phyloP scores from a whole-genome alignment of 2,888 invertebrate genomes.

The Entomobrya multifasciata region DNA sequence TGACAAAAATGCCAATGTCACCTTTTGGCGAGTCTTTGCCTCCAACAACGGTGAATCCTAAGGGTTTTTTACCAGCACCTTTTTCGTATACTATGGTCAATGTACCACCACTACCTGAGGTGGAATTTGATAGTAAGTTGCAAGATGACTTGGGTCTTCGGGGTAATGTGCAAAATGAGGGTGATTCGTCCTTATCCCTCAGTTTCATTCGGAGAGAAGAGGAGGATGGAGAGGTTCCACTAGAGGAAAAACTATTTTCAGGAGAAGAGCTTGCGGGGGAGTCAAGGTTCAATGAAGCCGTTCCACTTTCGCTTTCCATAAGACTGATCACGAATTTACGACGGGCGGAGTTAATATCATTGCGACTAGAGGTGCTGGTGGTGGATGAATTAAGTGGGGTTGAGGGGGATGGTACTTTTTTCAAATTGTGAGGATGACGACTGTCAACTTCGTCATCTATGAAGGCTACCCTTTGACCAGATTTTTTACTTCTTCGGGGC shows the following conservation, averaged over 20 bases:
- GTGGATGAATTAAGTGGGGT: conserved; percentile 33
- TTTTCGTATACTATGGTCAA: conserved; percentile 86
- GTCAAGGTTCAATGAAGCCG: conserved; percentile 75
- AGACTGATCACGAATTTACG: conserved; percentile 78
- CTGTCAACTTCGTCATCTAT: conserved; percentile 20
- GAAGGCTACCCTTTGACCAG: conserved; percentile 66
- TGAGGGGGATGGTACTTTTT: conserved; percentile 11
- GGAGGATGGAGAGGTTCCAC: neutral
- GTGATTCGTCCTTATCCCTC: conserved; percentile 75
- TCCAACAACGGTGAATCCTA: conserved; percentile 95
- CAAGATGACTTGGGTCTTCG: conserved; percentile 86
- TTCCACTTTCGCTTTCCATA: conserved; percentile 78
- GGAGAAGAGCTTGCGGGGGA: conserved; percentile 39
- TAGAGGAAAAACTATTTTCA: conserved; percentile 27
- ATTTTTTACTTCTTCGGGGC: conserved; percentile 51
- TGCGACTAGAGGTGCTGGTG: conserved; percentile 69
- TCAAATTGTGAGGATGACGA: conserved; percentile 1
- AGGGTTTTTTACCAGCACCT: conserved; percentile 90
- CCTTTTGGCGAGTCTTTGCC: conserved; percentile 94
- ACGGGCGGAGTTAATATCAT: conserved; percentile 77
- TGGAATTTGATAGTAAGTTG: conserved; percentile 81
- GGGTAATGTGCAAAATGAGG: conserved; percentile 87
- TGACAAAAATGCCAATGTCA: conserved; percentile 93
- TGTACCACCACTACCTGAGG: neutral
- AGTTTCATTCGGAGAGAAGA: conserved; percentile 15